Evolutionary conservation across 2,888 invertebrate genomes (phyloP), one percentile per base, ranked within the genome.

Genomic region (Ephialtes manifestator): DNA sequence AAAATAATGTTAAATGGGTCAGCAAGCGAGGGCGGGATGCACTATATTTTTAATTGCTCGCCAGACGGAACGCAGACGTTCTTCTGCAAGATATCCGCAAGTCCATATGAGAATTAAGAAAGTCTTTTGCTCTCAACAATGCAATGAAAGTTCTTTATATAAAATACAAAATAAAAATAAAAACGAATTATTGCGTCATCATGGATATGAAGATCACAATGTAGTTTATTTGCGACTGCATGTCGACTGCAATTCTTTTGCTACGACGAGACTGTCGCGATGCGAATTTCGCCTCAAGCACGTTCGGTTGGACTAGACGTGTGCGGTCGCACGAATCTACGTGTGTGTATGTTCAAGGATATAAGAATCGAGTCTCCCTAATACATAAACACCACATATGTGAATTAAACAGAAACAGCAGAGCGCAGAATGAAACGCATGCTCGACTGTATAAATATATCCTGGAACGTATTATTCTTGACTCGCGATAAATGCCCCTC

Each of bases 11-110:
- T 85, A 91, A 92, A 91, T 89, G 84, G 90, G 87, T 92, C 87
- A 86, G 77, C 55, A 60, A 67, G 46, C 11, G 28, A 72, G 51
- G 68, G 68, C n/a, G 35, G 20, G 89, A 88, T 10, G 39, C 88
- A 88, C 89, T 90, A 89, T 93, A 93, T 92, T 91, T 92, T 92
- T 93, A 93, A 93, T 93, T 92, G 90, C 89, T 87, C 85, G 88
- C 81, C 92, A 92, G 92, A 92, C 92, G 87, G 83, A 78, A 87
- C 85, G 87, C 89, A 91, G 90, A 91, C 90, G 87, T 76, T 82
- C 46, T 63, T 48, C 46, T 35, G 72, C 60, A 63, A 76, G 60
- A 65, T 55, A 74, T 80, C 53, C 60, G 48, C 46, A 76, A 72
- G 83, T 76, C 67, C 83, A 48, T 39, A 39, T 68, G 65, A 81